These are phyloP conservation scores for Nothobranchius kuhntae DNA, from an alignment of 2,113 vertebrate genomes.

Conservation along the genomic window DNA sequence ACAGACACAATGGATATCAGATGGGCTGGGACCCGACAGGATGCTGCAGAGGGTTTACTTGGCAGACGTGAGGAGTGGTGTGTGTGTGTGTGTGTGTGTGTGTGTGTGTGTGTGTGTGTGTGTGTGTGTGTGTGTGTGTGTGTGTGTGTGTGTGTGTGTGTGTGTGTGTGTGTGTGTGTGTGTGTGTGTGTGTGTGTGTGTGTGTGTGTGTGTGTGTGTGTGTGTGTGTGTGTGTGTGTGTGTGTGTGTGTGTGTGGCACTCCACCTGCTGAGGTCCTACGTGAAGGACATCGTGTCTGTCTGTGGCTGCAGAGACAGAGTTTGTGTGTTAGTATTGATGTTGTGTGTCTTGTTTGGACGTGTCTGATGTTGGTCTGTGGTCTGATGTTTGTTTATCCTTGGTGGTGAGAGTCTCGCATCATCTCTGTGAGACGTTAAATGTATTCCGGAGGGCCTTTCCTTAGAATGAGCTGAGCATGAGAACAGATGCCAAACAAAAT, in stretches of 20 bases:
- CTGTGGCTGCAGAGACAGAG: constrained; percentile 5
- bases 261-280: constrained; percentile 54
- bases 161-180: too few species aligned
- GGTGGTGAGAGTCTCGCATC: constrained; percentile 19
- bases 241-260: not conserved
- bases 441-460: constrained; percentile 26
- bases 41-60: constrained; percentile 29
- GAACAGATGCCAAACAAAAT: not conserved
- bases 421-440: constrained; percentile 16
- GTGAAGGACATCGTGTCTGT: constrained; percentile 46
- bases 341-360: constrained; percentile 32
- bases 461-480: constrained; percentile 24
- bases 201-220: too few species aligned
- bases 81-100: too few species aligned
- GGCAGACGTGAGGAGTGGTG: constrained; percentile 19
- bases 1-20: constrained; percentile 46
- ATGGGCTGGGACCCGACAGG: constrained; percentile 47
- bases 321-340: constrained; percentile 30
- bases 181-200: too few species aligned
- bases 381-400: constrained; percentile 40
- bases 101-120: too few species aligned
- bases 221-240: too few species aligned
- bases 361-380: constrained; percentile 29
- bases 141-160: too few species aligned
- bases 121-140: too few species aligned